Evolutionary conservation across 2,113 vertebrate species (phyloP), one percentile per base, ranked within the genome.

Genomic region (Neotragus moschatus): DNA sequence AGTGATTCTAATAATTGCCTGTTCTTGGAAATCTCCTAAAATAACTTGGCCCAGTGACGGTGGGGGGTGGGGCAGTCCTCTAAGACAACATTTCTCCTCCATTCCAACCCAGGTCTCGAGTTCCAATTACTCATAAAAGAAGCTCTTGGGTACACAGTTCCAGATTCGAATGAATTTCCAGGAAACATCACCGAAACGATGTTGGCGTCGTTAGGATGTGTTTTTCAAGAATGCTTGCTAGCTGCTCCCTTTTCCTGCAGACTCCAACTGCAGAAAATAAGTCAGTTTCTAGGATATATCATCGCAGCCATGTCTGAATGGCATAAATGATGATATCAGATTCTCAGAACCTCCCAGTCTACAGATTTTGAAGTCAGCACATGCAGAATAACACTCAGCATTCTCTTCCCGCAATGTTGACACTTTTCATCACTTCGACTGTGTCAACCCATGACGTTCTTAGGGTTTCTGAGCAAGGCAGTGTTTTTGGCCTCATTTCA

Each of bases 291-390:
- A 43, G 49, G 63, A 33, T 8, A 0, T 6, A 14, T 36, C 58
- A 49, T 19, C 14, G 26, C 8, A 28, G 56, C 39, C 6, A 33
- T 15, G 30, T 43, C 70, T 43, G 26, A 51, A 77, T 43, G 94
- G 91, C 60, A 21, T 81, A 80, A 88, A 84, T 97, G 97, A 93
- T 84, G 96, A 87, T 56, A 92, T 61, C 45, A 49, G 89, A 43
- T 80, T 81, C 90, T 97, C 96, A 84, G 95, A 97, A 97, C 85
- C 84, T 73, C 84, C 94, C 92, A 79, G 93, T 86, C 97, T 96
- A 88, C 90, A 97, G 82, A 94, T 77, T 96, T 92, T 58, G 77
- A 90, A 98, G 93, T 92, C 97, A 96, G 94, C 95, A 82, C 86
- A 88, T 96, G 79, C 94, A 79, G 39, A 80, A 61, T 47, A 19